Percentiles rank a stretch among this genome's conserved stretches.
These are phyloP conservation scores for Blera fallax DNA, from an alignment of 2,888 invertebrate genomes.

Conservation along the genomic window DNA sequence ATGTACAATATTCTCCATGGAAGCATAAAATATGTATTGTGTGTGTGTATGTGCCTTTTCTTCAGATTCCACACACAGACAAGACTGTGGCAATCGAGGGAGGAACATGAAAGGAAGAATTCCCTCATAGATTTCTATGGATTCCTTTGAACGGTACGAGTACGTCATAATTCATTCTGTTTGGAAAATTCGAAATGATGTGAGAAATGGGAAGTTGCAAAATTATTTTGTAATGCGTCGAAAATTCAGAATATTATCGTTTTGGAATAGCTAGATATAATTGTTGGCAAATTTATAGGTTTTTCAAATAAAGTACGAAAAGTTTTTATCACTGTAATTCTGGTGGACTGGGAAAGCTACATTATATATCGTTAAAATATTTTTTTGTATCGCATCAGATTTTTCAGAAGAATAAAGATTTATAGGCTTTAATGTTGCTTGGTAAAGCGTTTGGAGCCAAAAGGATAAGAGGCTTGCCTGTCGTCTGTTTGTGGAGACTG, in stretches of 20 bases:
- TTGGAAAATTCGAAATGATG: constrained; percentile 29
- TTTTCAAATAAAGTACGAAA: not conserved
- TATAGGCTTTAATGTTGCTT: no score
- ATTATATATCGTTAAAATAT: no score
- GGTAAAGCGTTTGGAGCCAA: no score
- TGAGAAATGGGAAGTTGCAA: constrained; percentile 13
- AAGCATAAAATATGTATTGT: constrained; percentile 66
- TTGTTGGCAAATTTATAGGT: not conserved
- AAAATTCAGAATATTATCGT: constrained; percentile 15
- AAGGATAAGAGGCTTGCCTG: no score
- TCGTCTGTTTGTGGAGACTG: no score
- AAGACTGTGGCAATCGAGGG: constrained; percentile 1
- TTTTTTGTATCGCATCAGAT: no score
- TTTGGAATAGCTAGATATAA: not conserved
- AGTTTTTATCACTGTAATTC: no score
- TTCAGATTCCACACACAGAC: not conserved
- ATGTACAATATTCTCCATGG: constrained; percentile 51
- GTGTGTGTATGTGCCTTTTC: constrained; percentile 34
- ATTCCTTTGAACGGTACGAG: not conserved
- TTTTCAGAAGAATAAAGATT: no score
- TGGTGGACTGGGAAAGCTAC: no score
- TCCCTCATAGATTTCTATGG: not conserved
- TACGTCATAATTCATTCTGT: constrained; percentile 10
- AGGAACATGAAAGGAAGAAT: constrained; percentile 21
- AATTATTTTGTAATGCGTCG: constrained; percentile 20